Conservation (phyloP, 2,888 invertebrate species). For the Cantharis nigra region DNA sequence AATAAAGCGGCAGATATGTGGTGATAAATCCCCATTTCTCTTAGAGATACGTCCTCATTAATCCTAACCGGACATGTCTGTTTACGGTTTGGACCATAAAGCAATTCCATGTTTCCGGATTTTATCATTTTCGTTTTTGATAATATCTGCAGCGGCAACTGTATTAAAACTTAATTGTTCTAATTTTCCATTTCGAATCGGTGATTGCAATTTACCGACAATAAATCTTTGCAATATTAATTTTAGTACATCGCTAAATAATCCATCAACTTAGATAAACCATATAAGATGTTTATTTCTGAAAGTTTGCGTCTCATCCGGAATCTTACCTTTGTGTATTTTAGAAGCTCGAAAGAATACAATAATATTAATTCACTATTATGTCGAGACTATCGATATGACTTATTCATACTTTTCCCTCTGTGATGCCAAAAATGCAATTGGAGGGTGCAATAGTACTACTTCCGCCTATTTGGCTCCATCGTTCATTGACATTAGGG, state of each 20-base stretch:
- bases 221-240: not conserved
- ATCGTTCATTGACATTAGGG: no score
- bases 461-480: no score
- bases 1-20: conserved; percentile 57
- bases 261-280: not conserved
- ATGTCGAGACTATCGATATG: not conserved
- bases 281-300: not conserved
- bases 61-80: conserved; percentile 55
- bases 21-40: conserved; percentile 59
- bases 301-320: not conserved
- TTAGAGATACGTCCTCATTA: conserved; percentile 58
- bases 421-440: not conserved
- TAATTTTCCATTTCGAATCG: not conserved
- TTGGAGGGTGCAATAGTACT: not conserved
- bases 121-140: conserved; percentile 53
- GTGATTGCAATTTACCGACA: not conserved
- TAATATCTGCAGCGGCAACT: conserved; percentile 26
- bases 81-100: conserved; percentile 52
- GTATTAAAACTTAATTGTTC: conserved; percentile 9
- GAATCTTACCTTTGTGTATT: not conserved
- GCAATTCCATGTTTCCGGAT: conserved; percentile 57
- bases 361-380: not conserved
- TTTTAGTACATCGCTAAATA: not conserved
- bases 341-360: not conserved
- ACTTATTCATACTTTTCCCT: not conserved